Base-by-base conservation (phyloP, 2,113 vertebrate genomes). In the Nannobrachium achirus region DNA sequence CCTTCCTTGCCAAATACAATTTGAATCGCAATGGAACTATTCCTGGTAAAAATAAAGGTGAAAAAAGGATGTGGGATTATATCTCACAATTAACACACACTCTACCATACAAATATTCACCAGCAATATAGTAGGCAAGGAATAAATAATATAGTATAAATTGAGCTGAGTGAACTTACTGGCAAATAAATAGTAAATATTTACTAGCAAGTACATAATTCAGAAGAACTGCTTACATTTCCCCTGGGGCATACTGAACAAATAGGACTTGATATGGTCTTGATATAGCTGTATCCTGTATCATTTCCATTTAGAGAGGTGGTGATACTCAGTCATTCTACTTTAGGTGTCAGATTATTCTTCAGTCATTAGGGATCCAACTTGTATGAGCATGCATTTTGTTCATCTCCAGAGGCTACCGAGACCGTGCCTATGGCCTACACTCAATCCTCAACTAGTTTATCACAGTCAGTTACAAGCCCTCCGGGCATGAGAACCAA, bases 401-500 rank as follows among this genome's bases (percentile, higher is more conserved):
- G 40, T 64, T 81, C 16, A 50, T 62, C 9, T 49, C 25, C 25
- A 33, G 25, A 57, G 63, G 15, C 13, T 39, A 63, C 1, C 0
- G 6, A 73, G 53, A 3, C 41, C 48, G 52, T 58, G 42, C 65
- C 77, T 79, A 8, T 41, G 11, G 50, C 13, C 50, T 50, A 53
- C 46, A 68, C n/a, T 19, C n/a, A 63, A 8, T 63, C 53, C 49
- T 57, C 42, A 44, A 16, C 41, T 38, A 61, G 11, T 69, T 71
- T 76, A 79, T 69, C 63, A 69, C 55, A 57, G n/a, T 57, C 15
- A n/a, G 38, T 78, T 44, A 71, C 42, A 40, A 69, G 33, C 42
- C 46, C 57, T 59, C 45, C n/a, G 46, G 71, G 71, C 41, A 69
- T 73, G 40, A 66, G 13, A 80, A 72, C 0, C 59, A 72, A 82